Base-by-base conservation (phyloP, 1,140 invertebrate genomes). In the Tetramorium simillimum region DNA sequence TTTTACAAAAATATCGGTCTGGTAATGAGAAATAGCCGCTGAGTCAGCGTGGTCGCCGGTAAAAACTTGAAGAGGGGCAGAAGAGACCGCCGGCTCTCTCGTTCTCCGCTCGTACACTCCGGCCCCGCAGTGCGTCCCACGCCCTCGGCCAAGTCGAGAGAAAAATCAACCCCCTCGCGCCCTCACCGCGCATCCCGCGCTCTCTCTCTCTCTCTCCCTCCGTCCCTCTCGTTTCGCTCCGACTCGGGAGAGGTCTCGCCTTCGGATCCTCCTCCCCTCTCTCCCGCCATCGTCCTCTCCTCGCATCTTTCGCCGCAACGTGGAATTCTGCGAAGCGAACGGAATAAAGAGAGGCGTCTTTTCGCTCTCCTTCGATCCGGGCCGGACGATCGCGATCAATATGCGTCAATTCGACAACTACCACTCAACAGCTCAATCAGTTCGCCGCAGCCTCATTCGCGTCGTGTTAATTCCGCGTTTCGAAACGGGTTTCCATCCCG, bases 21-120 rank as follows among this genome's bases (percentile, higher is more conserved):
- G 90, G 91, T 92, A 92, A 92, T 92, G 91, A 92, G 91, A 92
- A 92, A 92, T 92, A 92, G 91, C 82, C 86, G 91, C 91, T 92
- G 91, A 92, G 88, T 92, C 91, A 92, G 46, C 62, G 40, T 28
- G 89, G 80, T 78, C 53, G 72, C 40, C 85, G 86, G 85, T 92
- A 92, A 92, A 92, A 92, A 91, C 82, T 88, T 85, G 88, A 90
- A 90, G 90, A 88, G 87, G 90, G 90, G 77, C 88, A 87, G 80
- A 85, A 60, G 80, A 51, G 58, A 21, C 73, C 40, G 67, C 49
- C 67, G 86, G 77, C 89, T 33, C 33, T 33, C 33, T 89, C 63
- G 82, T 87, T 85, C 89, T 63, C 86, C 67, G 84, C 77, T 58
- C 67, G 82, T 84, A 86, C 88, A 81, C 62, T 78, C 58, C 60